A percentile compares a stretch with the other conserved stretches of the same genome.
Evolutionary conservation across 2,113 vertebrate genomes (phyloP).

Genomic region (Stercorarius parasiticus): DNA sequence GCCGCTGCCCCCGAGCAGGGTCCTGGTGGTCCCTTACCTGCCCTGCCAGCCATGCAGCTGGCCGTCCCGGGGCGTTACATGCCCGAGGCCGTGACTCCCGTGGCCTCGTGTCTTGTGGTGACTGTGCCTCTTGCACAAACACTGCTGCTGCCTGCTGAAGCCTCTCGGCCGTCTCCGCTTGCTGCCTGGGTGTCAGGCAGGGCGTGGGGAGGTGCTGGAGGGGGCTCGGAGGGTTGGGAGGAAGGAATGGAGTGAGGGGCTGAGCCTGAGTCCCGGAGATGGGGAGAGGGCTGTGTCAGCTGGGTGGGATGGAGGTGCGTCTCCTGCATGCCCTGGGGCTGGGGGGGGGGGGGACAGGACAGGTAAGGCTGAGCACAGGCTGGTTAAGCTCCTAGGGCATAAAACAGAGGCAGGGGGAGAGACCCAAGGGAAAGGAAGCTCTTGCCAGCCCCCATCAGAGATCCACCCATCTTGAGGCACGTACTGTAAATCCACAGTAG

Average conservation of each 20-base stretch:
- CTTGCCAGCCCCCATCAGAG: not conserved
- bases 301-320: not conserved
- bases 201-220: not conserved
- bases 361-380: not conserved
- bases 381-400: not conserved
- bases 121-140: not conserved
- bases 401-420: not conserved
- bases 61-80: rapidly evolving
- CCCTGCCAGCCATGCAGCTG: rapidly evolving
- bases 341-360: too few species aligned
- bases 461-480: rapidly evolving
- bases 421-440: not conserved
- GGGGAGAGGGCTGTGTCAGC: not conserved
- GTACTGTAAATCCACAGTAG: rapidly evolving
- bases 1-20: not conserved
- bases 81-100: not conserved
- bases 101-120: too few species aligned
- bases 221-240: not conserved
- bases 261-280: not conserved
- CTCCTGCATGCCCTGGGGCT: not conserved
- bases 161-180: not conserved
- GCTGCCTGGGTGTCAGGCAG: not conserved
- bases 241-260: rapidly evolving
- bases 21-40: not conserved
- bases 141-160: not conserved